Evolutionary conservation across 2,797 vertebrate species (phyloP).

Genomic region (Diceros bicornis): DNA sequence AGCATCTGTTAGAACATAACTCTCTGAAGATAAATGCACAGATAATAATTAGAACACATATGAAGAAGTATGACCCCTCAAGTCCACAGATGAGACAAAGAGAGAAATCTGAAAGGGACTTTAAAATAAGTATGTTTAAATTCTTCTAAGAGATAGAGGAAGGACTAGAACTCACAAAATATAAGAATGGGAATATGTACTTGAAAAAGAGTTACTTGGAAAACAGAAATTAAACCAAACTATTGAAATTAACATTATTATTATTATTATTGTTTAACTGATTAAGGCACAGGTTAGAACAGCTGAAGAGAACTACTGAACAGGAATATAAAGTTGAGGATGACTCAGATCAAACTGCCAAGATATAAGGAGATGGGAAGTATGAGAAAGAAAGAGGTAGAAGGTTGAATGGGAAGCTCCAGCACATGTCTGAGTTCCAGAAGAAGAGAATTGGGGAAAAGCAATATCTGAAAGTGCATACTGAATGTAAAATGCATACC

Average conservation of each 20-base stretch:
- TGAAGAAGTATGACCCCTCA: background rate
- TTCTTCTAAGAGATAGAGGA: background rate
- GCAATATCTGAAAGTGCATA: background rate
- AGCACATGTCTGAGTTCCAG: background rate
- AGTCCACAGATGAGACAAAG: background rate
- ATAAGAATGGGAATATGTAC: background rate
- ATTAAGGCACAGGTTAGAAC: background rate
- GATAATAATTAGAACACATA: constrained; percentile 36
- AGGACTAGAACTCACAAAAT: background rate
- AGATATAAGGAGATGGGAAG: background rate
- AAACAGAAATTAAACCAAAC: background rate
- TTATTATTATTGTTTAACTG: background rate
- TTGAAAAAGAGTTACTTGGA: background rate
- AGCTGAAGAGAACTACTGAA: background rate
- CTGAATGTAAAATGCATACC: background rate
- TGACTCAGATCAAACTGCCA: background rate
- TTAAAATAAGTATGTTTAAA: background rate
- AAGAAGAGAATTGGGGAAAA: background rate
- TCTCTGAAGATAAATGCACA: background rate
- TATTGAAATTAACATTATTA: background rate
- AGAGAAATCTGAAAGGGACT: background rate
- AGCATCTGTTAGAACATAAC: background rate
- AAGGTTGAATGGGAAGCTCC: background rate
- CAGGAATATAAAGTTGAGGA: background rate
- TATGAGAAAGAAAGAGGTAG: background rate